Conservation (phyloP, 2,797 vertebrate species). For the Apogon hyalosoma region DNA sequence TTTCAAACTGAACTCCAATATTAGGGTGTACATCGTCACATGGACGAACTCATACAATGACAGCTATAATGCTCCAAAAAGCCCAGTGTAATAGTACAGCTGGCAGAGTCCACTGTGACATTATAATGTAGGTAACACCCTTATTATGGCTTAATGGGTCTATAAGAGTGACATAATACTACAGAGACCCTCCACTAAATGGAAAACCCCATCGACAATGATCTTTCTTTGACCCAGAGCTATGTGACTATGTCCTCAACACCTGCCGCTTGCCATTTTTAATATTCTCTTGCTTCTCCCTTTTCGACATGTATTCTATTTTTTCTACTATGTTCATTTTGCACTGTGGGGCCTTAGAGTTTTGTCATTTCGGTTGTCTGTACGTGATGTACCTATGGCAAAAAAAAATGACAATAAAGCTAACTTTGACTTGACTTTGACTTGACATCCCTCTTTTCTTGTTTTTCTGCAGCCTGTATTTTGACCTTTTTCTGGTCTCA, state of each 20-base stretch:
- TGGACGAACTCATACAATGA: conserved; percentile 45
- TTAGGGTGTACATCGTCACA: conserved; percentile 16
- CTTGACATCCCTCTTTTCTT: no score
- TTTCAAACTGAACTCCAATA: no score
- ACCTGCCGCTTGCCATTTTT: conserved; percentile 41
- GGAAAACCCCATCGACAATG: conserved; percentile 65
- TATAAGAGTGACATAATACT: conserved; percentile 75
- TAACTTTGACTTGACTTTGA: no score
- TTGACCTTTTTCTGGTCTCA: no score
- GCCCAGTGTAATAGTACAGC: conserved; percentile 67
- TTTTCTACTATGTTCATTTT: no score
- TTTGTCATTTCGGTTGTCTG: conserved; percentile 7
- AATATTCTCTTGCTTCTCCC: not conserved
- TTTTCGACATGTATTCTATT: not conserved
- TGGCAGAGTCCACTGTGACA: conserved; percentile 61
- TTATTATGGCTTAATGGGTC: conserved; percentile 70
- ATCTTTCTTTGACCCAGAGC: conserved; percentile 55
- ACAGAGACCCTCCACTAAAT: conserved; percentile 66
- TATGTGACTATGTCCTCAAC: conserved; percentile 44
- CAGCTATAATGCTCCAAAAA: conserved; percentile 41
- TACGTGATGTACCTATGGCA: no score
- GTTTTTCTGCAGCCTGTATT: no score
- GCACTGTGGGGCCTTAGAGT: no score
- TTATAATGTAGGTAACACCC: conserved; percentile 73
- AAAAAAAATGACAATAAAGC: no score